Evolutionary conservation across 2,113 vertebrate genomes (phyloP).

Genomic region (Felis chaus): DNA sequence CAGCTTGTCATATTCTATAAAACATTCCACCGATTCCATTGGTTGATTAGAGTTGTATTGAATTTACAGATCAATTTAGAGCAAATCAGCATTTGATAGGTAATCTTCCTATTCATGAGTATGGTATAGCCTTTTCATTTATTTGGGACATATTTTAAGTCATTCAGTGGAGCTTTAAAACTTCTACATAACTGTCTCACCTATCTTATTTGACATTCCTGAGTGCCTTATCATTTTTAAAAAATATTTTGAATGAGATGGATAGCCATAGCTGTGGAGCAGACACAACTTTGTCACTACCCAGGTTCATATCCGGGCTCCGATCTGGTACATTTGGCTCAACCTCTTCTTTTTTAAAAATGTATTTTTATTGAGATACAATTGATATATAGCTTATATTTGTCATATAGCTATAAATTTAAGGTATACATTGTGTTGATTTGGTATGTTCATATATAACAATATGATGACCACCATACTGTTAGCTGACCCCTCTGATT

Average conservation of each 20-base stretch:
- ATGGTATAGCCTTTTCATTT: not conserved
- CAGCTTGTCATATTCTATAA: not conserved
- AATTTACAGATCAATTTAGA: not conserved
- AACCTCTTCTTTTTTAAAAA: not conserved
- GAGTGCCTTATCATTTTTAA: not conserved
- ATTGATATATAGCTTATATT: not conserved
- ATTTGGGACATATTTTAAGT: not conserved
- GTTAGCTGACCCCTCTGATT: not conserved
- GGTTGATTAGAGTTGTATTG: not conserved
- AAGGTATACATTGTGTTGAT: not conserved
- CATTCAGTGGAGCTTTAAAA: not conserved
- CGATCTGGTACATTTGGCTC: not conserved
- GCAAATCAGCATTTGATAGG: not conserved
- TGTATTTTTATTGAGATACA: not conserved
- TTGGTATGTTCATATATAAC: not conserved
- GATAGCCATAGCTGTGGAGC: not conserved
- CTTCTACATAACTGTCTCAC: not conserved
- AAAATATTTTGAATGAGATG: not conserved
- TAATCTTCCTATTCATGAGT: not conserved
- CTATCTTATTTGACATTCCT: not conserved
- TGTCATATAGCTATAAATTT: not conserved
- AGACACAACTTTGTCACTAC: not conserved
- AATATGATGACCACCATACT: not conserved
- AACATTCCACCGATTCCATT: not conserved
- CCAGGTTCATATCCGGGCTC: not conserved